Evolutionary conservation across 2,888 invertebrate genomes (phyloP), one percentile per base, ranked within the genome.

Genomic region (Drosophila maculinotata): DNA sequence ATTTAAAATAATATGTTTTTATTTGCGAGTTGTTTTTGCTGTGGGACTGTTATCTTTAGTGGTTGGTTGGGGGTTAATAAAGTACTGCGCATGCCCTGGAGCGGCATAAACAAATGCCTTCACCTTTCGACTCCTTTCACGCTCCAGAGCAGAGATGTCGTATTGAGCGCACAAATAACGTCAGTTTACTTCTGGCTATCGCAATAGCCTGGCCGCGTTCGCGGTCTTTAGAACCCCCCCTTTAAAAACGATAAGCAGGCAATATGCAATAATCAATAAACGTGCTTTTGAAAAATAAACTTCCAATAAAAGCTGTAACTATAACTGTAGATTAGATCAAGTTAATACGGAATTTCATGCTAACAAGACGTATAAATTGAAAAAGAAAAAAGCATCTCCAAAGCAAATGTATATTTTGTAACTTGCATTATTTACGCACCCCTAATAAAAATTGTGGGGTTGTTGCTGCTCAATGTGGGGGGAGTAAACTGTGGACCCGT

Each of bases 101-200:
- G 79, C 72, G 69, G 79, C 64, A 76, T 82, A 85, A 82, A 82
- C 81, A 82, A 85, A 79, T 82, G 82, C 79, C 71, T 69, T 69
- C 48, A 75, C 75, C 68, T 76, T 78, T 67, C 44, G 56, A 56
- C 52, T 65, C 52, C 52, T 35, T 41, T 41, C 17, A 26, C 47
- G 69, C 64, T 60, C 53, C 31, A 39, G 45, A 36, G 10, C 31
- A 39, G 45, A 36, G 10, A 25, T 39, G 39, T 38, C 39, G 36
- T 17, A 39, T 25, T 35, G 72, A 72, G 75, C 67, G 54, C 53
- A 23, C 2, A 20, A 76, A 76, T 74, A 70, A 69, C 77, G 72
- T 63, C 81, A 82, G 85, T 82, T 77, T 65, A 65, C 66, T 77
- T 71, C 53, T 71, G 79, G 82, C 75, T 77, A 84, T 73, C 65